Percentiles rank a stretch among this genome's conserved stretches.
phyloP scores from a whole-genome alignment of 2,113 vertebrate species.

The Paradisaea rubra region DNA sequence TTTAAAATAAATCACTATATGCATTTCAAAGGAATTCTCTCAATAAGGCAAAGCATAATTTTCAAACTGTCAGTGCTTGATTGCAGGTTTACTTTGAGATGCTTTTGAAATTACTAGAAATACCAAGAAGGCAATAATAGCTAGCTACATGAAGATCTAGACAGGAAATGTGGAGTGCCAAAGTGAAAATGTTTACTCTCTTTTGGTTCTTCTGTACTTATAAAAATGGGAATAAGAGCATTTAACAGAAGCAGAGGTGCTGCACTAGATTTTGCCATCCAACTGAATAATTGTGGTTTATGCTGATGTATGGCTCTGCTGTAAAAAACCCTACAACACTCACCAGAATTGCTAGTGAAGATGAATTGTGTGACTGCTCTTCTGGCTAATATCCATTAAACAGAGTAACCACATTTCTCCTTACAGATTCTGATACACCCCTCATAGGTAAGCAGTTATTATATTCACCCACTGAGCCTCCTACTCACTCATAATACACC shows the following conservation, averaged over 20 bases:
- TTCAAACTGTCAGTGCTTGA: neutral
- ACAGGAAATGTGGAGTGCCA: neutral
- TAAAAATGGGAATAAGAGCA: neutral
- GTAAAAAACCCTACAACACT: neutral
- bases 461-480: neutral
- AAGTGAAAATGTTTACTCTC: neutral
- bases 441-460: neutral
- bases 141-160: neutral
- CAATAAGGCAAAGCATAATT: neutral
- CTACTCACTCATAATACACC: neutral
- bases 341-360: neutral
- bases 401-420: neutral
- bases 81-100: neutral
- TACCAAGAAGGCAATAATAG: neutral
- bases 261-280: neutral
- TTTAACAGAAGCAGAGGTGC: neutral
- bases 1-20: neutral
- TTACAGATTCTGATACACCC: neutral
- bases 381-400: slow-evolving; percentile 11
- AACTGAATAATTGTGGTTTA: neutral
- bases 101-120: neutral
- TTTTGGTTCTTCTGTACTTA: neutral
- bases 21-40: neutral
- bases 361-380: neutral
- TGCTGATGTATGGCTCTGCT: neutral